Evolutionary conservation across 2,888 invertebrate species (phyloP), one percentile per base, ranked within the genome.

Genomic region (Thera obeliscata): DNA sequence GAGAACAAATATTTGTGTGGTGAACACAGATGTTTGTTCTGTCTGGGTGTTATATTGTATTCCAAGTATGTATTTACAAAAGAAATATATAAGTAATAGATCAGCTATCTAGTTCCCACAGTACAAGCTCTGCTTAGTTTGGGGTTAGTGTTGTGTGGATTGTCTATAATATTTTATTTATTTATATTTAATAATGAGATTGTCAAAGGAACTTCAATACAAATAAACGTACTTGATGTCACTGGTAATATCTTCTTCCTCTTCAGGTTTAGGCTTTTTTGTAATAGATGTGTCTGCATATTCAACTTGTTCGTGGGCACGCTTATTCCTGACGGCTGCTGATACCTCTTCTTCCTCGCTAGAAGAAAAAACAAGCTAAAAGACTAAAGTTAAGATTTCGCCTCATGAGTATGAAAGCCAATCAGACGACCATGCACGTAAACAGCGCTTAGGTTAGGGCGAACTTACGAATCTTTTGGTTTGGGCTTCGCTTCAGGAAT

Each of bases 241-340:
- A 69, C 80, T 81, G 55, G 81, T 84, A 36, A 92, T 71, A 36
- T 91, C 90, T 8, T 80, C 70, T 55, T 85, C 88, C 56, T 87
- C 89, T 1, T 90, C 87, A 3, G 87, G 88, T 80, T 86, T 91
- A 0, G 67, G 50, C 73, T 84, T 90, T 73, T 93, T 93, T 0
- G 72, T 38, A n/a, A 75, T 69, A 57, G 84, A 72, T 38, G 86
- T 86, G 72, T 90, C 87, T 22, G 85, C 86, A 76, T 86, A 86
- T 66, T 89, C 84, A 2, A 87, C 87, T 74, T 88, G 81, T 57
- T 90, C 90, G 57, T 89, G 87, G 35, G 84, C 79, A n/a, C 93
- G 86, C 71, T 93, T 93, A 22, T 81, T 82, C 64, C 71, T 82
- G 11, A 76, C 56, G 9, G 76, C 75, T 9, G 80, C 67, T 12